phyloP scores from a whole-genome alignment of 2,797 vertebrate genomes.

The Lacerta bilineata region DNA sequence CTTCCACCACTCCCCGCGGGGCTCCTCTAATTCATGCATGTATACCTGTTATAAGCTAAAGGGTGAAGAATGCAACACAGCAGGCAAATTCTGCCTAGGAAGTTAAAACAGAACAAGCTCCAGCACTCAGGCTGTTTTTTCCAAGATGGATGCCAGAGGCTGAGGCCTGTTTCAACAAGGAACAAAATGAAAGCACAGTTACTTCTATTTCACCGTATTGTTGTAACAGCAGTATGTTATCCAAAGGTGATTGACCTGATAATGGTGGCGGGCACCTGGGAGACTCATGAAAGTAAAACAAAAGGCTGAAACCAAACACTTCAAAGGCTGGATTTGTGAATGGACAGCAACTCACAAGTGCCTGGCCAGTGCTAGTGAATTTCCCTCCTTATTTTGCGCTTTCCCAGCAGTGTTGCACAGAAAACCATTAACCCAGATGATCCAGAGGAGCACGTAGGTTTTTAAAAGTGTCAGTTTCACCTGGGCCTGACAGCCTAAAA shows the following conservation, averaged over 20 bases:
- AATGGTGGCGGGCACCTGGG: neutral
- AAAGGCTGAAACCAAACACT: neutral
- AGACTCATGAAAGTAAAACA: neutral
- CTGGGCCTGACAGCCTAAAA: neutral
- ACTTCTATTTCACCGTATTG: neutral
- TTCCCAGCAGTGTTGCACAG: slow-evolving; percentile 6
- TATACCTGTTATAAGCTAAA: neutral
- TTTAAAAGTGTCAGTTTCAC: neutral
- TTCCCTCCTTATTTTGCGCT: neutral
- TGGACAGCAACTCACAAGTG: neutral
- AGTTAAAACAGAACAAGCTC: neutral
- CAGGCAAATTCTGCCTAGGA: neutral
- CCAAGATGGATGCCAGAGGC: neutral
- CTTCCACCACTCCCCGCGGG: too few relatives aligned
- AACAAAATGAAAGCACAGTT: neutral
- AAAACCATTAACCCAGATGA: neutral
- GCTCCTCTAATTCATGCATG: too few relatives aligned
- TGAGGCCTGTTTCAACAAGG: neutral
- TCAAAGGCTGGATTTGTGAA: slow-evolving; percentile 11
- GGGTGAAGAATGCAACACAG: neutral
- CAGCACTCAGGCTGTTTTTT: neutral
- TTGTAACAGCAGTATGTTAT: neutral
- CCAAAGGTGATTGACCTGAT: neutral
- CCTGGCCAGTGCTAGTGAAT: neutral
- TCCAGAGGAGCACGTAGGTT: neutral